A percentile compares a stretch with the other conserved stretches of the same genome.
These are phyloP conservation scores for Rhagoletis pomonella DNA, from an alignment of 1,140 invertebrate species.

Conservation along the genomic window DNA sequence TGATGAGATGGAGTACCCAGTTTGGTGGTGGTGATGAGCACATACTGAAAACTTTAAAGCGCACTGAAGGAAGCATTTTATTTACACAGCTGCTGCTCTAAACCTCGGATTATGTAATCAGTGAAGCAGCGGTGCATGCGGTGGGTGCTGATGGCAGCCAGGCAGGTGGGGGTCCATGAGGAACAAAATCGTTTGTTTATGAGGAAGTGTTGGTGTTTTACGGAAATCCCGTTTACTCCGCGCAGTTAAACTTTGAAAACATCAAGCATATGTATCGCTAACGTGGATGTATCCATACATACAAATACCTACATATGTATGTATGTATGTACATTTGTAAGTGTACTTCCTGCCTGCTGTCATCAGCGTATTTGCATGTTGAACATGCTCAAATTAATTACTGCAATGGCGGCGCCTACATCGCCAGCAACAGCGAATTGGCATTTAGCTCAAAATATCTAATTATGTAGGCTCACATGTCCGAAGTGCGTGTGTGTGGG, in stretches of 20 bases:
- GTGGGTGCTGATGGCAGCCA: no score
- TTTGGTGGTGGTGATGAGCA: not conserved
- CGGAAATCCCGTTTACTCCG: not conserved
- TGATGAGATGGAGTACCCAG: no score
- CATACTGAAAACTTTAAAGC: not conserved
- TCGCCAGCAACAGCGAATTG: not conserved
- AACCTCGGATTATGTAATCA: not conserved
- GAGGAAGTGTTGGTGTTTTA: not conserved
- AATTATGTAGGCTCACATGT: not conserved
- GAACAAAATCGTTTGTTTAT: no score
- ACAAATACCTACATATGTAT: no score
- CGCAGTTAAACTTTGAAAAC: not conserved
- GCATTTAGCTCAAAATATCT: conserved; percentile 31
- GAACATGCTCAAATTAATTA: not conserved
- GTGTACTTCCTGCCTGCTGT: not conserved
- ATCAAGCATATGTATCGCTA: no score
- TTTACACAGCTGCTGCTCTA: conserved; percentile 20
- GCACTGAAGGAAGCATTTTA: not conserved
- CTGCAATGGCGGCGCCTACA: not conserved
- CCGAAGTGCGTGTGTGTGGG: not conserved
- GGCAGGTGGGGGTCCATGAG: no score
- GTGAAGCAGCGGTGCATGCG: not conserved
- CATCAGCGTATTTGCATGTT: not conserved
- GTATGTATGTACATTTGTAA: not conserved
- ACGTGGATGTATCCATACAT: no score